Percentiles rank a stretch among this genome's conserved stretches.
Conservation (phyloP, 2,113 vertebrate species). For the Sphaerodactylus townsendi region DNA sequence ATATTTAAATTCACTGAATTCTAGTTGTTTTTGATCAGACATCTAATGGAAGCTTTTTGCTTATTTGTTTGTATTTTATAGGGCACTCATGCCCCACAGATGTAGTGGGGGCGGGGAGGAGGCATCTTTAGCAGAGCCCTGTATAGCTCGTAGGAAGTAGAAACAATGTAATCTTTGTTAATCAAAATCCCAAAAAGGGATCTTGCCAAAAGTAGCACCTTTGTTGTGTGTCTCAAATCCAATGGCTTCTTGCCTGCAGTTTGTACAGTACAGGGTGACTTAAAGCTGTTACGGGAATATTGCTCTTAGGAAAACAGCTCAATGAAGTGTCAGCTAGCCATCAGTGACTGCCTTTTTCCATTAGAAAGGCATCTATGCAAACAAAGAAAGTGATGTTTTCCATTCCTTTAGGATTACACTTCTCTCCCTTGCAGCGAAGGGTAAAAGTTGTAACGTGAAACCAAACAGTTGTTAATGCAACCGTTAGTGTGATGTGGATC, state of each 20-base stretch:
- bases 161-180: conserved; percentile 69
- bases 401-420: conserved; percentile 31
- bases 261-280: conserved; percentile 45
- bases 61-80: conserved; percentile 37
- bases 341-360: conserved; percentile 16
- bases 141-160: conserved; percentile 61
- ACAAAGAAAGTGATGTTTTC: conserved; percentile 38
- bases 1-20: background rate
- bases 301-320: conserved; percentile 27
- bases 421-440: conserved; percentile 36
- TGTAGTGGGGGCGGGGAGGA: conserved; percentile 12
- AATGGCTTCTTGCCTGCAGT: conserved; percentile 41
- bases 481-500: conserved; percentile 45
- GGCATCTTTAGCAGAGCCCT: conserved; percentile 39
- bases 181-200: conserved; percentile 37
- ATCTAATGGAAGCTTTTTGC: conserved; percentile 29
- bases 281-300: conserved; percentile 48
- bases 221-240: conserved; percentile 30
- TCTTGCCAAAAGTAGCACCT: conserved; percentile 42
- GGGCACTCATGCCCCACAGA: background rate
- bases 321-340: background rate
- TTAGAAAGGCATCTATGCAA: conserved; percentile 47
- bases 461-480: conserved; percentile 59
- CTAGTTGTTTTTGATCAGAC: conserved; percentile 29
- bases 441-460: conserved; percentile 46